Conservation (phyloP, 2,888 invertebrate species). For the Theretra japonica region DNA sequence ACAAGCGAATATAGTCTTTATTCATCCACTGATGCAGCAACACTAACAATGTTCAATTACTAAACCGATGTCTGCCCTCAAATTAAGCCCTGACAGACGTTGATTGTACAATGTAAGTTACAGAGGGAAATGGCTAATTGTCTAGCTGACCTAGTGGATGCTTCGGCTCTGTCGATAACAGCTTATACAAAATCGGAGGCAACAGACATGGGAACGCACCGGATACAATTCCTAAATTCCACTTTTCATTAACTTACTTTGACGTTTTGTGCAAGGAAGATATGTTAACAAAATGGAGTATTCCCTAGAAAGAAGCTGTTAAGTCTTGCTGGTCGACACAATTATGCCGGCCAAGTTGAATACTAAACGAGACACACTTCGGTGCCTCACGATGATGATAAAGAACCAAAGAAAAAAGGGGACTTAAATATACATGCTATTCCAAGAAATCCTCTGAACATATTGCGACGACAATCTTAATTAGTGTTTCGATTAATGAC, state of each 20-base stretch:
- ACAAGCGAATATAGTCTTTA: not conserved
- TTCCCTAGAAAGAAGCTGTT: no score
- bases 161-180: conserved; percentile 1
- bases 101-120: conserved; percentile 16
- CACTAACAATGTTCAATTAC: conserved; percentile 8
- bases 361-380: no score
- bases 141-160: conserved; percentile 10
- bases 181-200: not conserved
- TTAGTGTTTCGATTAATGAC: no score
- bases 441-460: no score
- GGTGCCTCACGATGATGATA: no score
- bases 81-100: conserved; percentile 12
- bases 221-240: not conserved
- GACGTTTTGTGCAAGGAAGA: no score
- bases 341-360: no score
- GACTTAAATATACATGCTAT: no score
- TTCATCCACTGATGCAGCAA: not conserved
- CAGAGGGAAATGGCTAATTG: conserved; percentile 15
- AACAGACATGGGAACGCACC: not conserved
- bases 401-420: no score
- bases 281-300: no score
- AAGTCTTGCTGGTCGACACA: no score
- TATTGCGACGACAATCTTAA: no score
- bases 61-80: conserved; percentile 22
- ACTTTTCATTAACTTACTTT: not conserved